Conservation (phyloP, 2,797 vertebrate genomes). For the Chaetophractus vellerosus region DNA sequence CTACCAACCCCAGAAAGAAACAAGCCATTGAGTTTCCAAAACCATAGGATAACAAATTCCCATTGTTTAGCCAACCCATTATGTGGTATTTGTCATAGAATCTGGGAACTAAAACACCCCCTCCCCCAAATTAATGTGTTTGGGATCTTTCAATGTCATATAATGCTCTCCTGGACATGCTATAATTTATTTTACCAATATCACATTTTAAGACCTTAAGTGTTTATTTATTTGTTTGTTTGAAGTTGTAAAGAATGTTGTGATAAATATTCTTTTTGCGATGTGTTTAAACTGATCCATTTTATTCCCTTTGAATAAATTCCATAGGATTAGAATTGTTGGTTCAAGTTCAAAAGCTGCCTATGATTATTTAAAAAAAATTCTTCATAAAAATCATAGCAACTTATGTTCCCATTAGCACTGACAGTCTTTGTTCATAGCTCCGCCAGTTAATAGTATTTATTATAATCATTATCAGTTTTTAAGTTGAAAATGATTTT, state of each 20-base stretch:
- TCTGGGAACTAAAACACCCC: too few relatives aligned
- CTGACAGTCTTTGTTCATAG: neutral
- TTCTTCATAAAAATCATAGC: neutral
- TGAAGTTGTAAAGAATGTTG: neutral
- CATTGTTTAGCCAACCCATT: too few relatives aligned
- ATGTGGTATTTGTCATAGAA: too few relatives aligned
- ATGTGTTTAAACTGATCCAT: neutral
- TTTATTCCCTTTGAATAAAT: neutral
- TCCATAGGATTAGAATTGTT: neutral
- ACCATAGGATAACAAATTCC: too few relatives aligned
- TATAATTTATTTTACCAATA: constrained; percentile 18
- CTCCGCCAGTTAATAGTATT: neutral
- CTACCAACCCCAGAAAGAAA: too few relatives aligned
- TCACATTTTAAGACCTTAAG: neutral
- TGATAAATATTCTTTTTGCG: neutral
- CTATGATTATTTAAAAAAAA: neutral
- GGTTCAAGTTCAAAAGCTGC: neutral
- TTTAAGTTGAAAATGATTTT: neutral
- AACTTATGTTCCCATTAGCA: neutral
- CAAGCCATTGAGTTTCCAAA: too few relatives aligned
- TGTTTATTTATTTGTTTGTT: neutral
- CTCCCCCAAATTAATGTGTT: neutral
- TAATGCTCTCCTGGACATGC: neutral
- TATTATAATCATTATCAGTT: neutral
- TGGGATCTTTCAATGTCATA: neutral